phyloP scores from a whole-genome alignment of 2,888 invertebrate species.

The Caenorhabditis sp. region DNA sequence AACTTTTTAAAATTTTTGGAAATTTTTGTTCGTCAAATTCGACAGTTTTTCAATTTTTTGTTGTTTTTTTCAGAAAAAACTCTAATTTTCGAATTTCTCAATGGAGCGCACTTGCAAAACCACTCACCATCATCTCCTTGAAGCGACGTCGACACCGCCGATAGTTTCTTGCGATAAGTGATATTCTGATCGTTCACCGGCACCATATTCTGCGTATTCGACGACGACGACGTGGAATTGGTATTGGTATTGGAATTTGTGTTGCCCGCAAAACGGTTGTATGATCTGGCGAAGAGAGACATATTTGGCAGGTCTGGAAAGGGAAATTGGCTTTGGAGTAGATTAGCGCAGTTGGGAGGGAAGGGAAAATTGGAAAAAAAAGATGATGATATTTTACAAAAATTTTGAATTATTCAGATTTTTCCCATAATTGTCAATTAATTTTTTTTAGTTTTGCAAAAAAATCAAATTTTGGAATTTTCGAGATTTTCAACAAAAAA shows the following conservation, averaged over 20 bases:
- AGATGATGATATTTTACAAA: neutral
- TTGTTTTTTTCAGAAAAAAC: neutral
- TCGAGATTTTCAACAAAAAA: neutral
- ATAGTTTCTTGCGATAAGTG: conserved; percentile 47
- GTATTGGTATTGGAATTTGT: neutral
- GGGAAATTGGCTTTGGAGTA: neutral
- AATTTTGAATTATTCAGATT: neutral
- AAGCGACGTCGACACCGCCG: conserved; percentile 45
- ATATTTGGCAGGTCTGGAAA: conserved; percentile 10
- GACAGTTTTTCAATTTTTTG: too few species aligned
- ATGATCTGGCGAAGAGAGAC: conserved; percentile 39
- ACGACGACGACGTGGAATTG: neutral
- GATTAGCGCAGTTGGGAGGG: neutral
- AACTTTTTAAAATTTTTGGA: neutral
- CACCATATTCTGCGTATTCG: neutral
- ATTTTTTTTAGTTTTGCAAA: neutral
- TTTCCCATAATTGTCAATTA: too few species aligned
- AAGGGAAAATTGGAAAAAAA: neutral
- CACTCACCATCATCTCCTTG: conserved; percentile 46
- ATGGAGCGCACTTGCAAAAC: too few species aligned
- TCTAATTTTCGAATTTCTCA: neutral
- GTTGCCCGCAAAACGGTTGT: conserved; percentile 40
- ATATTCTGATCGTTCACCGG: conserved; percentile 45
- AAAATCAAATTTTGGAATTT: neutral
- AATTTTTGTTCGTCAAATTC: too few species aligned